A percentile compares a stretch with the other conserved stretches of the same genome.
These are phyloP conservation scores for Tiliqua scincoides DNA, from an alignment of 2,113 vertebrate species.

Conservation along the genomic window DNA sequence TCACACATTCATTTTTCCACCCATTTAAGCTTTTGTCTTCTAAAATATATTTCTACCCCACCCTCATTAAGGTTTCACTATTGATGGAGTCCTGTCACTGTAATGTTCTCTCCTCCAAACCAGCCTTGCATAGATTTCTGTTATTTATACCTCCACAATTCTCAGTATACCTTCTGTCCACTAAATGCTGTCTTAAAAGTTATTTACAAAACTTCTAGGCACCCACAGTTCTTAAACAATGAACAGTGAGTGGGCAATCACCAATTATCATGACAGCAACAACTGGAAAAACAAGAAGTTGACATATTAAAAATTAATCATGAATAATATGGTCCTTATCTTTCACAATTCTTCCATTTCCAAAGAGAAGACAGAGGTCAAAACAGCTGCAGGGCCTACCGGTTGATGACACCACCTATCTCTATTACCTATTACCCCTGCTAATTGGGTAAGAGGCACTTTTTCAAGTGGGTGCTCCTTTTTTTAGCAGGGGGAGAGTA, in stretches of 20 bases:
- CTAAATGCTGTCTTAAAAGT: slow-evolving; percentile 27
- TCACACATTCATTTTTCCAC: background rate
- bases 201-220: background rate
- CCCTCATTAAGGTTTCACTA: background rate
- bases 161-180: slow-evolving; percentile 19
- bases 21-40: background rate
- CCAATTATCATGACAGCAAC: slow-evolving; percentile 53
- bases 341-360: background rate
- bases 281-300: slow-evolving; percentile 32
- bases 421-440: too few relatives aligned
- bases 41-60: background rate
- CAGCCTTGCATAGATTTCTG: slow-evolving; percentile 27
- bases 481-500: too few relatives aligned
- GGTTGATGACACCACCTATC: too few relatives aligned
- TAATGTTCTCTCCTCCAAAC: background rate
- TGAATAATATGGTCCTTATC: background rate
- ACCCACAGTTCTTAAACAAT: slow-evolving; percentile 29
- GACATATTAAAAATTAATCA: slow-evolving; percentile 30
- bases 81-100: background rate
- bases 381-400: too few relatives aligned
- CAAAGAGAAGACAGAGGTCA: too few relatives aligned
- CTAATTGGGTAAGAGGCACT: too few relatives aligned
- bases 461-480: too few relatives aligned
- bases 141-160: slow-evolving; percentile 31
- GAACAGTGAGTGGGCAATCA: slow-evolving; percentile 15